phyloP scores from a whole-genome alignment of 2,888 invertebrate species.

The Eurytoma adleriae region DNA sequence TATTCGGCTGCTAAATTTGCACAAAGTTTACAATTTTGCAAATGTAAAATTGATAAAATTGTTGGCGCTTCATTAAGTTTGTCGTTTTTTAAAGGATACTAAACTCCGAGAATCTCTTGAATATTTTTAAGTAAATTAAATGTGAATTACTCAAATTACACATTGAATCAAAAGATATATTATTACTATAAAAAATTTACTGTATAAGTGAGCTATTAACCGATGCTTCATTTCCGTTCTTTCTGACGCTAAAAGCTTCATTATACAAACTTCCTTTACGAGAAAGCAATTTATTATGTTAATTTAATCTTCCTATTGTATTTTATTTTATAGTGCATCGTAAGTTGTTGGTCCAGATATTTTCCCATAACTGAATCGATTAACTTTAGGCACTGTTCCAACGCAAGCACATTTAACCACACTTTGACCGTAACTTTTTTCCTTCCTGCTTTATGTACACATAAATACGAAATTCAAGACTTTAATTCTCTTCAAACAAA shows the following conservation, averaged over 20 bases:
- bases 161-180: too few relatives aligned
- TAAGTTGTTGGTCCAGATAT: conserved; percentile 22
- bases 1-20: too few relatives aligned
- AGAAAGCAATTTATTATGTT: conserved; percentile 26
- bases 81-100: too few relatives aligned
- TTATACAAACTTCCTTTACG: conserved; percentile 15
- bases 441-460: not conserved
- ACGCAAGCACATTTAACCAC: conserved; percentile 6
- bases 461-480: not conserved
- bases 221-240: not conserved
- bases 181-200: not conserved
- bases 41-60: too few relatives aligned
- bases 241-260: conserved; percentile 25
- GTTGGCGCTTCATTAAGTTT: too few relatives aligned
- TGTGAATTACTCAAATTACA: too few relatives aligned
- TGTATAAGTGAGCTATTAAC: not conserved
- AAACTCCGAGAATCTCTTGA: too few relatives aligned
- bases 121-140: too few relatives aligned
- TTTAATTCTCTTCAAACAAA: not conserved
- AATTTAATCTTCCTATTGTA: conserved; percentile 31
- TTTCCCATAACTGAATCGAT: conserved; percentile 36
- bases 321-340: conserved; percentile 21
- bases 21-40: too few relatives aligned
- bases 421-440: not conserved
- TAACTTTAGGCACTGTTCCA: conserved; percentile 43